These are phyloP conservation scores for Luperina testacea DNA, from an alignment of 2,888 invertebrate genomes.

Conservation along the genomic window DNA sequence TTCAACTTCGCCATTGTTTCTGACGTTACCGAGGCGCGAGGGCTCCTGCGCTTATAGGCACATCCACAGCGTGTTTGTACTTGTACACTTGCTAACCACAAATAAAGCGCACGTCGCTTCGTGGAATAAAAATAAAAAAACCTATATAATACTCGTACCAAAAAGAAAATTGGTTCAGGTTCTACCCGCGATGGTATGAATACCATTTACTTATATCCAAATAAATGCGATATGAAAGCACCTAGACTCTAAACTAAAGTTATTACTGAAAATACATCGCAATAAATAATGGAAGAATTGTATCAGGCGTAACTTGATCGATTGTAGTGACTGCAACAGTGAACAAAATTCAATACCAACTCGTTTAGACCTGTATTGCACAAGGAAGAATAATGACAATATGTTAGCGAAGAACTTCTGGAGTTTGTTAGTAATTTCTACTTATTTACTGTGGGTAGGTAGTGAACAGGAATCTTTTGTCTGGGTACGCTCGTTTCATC, in stretches of 20 bases:
- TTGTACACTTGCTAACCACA: neutral
- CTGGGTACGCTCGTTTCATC: neutral
- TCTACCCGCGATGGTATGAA: no score
- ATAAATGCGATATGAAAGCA: conserved; percentile 1
- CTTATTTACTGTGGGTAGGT: conserved; percentile 25
- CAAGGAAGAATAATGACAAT: conserved; percentile 42
- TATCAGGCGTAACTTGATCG: conserved; percentile 60
- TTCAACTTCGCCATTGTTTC: no score
- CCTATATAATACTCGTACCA: neutral
- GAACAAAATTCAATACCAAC: conserved; percentile 52
- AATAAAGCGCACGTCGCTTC: neutral
- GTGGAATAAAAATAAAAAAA: neutral
- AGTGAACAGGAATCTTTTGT: neutral
- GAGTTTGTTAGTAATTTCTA: conserved; percentile 27
- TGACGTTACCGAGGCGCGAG: no score
- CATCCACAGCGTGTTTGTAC: no score
- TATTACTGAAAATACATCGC: conserved; percentile 43
- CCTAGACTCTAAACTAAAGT: conserved; percentile 9
- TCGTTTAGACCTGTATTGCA: conserved; percentile 22
- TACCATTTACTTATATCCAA: neutral
- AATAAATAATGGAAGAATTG: conserved; percentile 56
- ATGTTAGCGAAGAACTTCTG: conserved; percentile 28
- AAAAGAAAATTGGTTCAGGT: neutral
- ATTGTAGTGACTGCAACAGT: conserved; percentile 53
- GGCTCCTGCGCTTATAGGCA: no score